Evolutionary conservation across 2,113 vertebrate genomes (phyloP).

Genomic region (Arvicanthis niloticus): DNA sequence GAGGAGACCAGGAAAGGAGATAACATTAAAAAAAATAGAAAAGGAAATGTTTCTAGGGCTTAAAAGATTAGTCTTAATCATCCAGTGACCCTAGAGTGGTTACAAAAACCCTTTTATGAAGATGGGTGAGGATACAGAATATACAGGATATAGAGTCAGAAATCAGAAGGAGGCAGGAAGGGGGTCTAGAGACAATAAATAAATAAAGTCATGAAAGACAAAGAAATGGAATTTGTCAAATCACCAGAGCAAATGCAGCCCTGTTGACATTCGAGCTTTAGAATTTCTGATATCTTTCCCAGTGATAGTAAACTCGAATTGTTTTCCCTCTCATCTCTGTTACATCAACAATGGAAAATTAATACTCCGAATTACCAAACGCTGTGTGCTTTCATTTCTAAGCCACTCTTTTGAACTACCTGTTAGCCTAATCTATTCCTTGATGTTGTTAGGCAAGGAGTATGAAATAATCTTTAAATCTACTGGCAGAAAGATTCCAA

Average conservation of each 20-base stretch:
- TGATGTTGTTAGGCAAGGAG: not conserved
- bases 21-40: not conserved
- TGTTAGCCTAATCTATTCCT: not conserved
- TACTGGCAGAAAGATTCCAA: not conserved
- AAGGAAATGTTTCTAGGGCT: not conserved
- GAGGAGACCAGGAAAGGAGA: no score
- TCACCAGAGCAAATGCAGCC: not conserved
- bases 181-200: rapidly evolving
- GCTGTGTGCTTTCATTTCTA: not conserved
- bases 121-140: not conserved
- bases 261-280: not conserved
- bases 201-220: not conserved
- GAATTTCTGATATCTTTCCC: not conserved
- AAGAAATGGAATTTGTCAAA: not conserved
- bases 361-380: not conserved
- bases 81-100: not conserved
- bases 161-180: not conserved
- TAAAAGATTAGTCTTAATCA: not conserved
- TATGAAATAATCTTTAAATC: not conserved
- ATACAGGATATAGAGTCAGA: no score
- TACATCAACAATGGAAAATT: not conserved
- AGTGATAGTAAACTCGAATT: not conserved
- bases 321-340: not conserved
- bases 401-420: not conserved
- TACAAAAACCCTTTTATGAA: not conserved